A percentile compares a stretch with the other conserved stretches of the same genome.
These are phyloP conservation scores for Nephrotoma flavescens DNA, from an alignment of 2,888 invertebrate species.

Conservation along the genomic window DNA sequence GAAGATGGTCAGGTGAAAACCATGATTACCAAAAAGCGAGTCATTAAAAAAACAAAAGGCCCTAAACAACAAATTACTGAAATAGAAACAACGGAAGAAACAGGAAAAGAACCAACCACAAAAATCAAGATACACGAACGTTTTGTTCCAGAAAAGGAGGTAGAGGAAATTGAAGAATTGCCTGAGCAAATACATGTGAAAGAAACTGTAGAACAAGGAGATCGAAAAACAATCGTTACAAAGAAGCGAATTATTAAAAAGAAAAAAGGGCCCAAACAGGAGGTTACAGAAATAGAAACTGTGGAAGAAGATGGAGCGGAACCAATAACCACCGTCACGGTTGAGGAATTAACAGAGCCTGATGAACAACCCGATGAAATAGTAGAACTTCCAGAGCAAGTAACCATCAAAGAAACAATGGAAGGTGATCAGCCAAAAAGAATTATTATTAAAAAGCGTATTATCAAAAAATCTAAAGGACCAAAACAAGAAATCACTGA, in stretches of 20 bases:
- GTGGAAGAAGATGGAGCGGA: constrained; percentile 26
- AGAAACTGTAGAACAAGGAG: constrained; percentile 14
- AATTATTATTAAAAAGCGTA: constrained; percentile 21
- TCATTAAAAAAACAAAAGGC: constrained; percentile 24
- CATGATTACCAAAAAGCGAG: constrained; percentile 20
- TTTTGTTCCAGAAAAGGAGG: constrained; percentile 4
- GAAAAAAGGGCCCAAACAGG: constrained; percentile 24
- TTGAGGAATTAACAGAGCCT: constrained; percentile 21
- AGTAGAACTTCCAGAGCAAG: constrained; percentile 22
- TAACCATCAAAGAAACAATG: constrained; percentile 24
- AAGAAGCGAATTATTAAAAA: constrained; percentile 24
- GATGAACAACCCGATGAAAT: constrained; percentile 14
- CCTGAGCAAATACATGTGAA: constrained; percentile 13
- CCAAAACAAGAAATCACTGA: constrained; percentile 25
- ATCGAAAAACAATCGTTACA: constrained; percentile 18
- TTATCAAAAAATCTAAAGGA: constrained; percentile 25
- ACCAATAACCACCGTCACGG: constrained; percentile 23
- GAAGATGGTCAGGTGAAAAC: constrained; percentile 19
- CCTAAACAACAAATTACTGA: constrained; percentile 27
- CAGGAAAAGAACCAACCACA: constrained; percentile 22
- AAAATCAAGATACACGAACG: constrained; percentile 19
- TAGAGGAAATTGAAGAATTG: constrained; percentile 18
- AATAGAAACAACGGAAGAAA: constrained; percentile 27
- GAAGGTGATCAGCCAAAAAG: constrained; percentile 20
- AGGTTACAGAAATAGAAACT: constrained; percentile 28